phyloP scores from a whole-genome alignment of 2,113 vertebrate genomes.

The Xiphorhynchus elegans region DNA sequence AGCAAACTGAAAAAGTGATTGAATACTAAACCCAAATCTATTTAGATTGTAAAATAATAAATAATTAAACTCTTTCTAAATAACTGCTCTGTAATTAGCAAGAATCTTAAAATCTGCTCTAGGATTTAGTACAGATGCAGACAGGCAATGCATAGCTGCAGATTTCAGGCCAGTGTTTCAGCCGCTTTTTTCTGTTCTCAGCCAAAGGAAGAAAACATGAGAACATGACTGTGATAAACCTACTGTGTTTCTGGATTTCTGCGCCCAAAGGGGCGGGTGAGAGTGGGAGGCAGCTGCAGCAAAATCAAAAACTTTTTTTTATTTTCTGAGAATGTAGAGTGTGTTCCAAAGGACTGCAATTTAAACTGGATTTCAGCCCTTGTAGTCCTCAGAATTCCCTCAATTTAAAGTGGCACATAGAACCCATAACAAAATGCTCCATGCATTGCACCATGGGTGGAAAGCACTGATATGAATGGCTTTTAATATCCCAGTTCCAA shows the following conservation, averaged over 20 bases:
- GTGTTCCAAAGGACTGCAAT: background rate
- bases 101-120: background rate
- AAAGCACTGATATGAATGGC: background rate
- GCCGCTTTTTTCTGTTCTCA: background rate
- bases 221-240: background rate
- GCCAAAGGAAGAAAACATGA: background rate
- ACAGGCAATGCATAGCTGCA: background rate
- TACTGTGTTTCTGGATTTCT: background rate
- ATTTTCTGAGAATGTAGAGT: background rate
- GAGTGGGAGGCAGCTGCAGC: background rate
- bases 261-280: fast-evolving
- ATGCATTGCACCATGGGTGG: background rate
- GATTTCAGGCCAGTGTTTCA: background rate
- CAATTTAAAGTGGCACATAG: background rate
- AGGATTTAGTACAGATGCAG: background rate
- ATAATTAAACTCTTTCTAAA: background rate
- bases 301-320: background rate
- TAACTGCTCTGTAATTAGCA: background rate
- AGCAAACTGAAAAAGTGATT: background rate
- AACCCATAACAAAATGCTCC: background rate
- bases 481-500: background rate
- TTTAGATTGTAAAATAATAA: background rate
- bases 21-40: background rate
- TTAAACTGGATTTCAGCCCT: background rate
- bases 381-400: background rate